Percentiles rank a stretch among this genome's conserved stretches.
Evolutionary conservation across 2,113 vertebrate genomes (phyloP).

Genomic region (Dasypus novemcinctus): DNA sequence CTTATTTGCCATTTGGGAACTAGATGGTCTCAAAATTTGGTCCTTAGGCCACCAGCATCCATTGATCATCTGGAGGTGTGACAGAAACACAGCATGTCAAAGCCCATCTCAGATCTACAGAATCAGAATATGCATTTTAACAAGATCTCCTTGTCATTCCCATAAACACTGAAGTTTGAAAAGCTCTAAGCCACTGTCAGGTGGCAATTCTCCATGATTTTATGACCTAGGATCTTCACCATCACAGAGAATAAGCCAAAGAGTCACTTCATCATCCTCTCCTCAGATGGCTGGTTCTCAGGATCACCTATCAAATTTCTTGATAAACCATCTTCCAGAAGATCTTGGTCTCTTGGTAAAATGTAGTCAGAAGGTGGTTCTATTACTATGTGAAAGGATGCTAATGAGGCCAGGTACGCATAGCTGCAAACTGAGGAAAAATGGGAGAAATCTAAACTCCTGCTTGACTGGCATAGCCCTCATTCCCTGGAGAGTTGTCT

Average conservation of each 20-base stretch:
- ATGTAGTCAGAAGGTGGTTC: not conserved
- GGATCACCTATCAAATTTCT: not conserved
- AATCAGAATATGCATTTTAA: not conserved
- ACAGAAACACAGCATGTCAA: not conserved
- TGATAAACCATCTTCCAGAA: not conserved
- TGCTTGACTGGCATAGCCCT: rapidly evolving
- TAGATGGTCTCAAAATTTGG: not conserved
- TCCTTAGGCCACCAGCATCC: not conserved
- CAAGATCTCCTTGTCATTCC: not conserved
- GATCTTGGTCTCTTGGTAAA: not conserved
- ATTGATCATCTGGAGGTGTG: not conserved
- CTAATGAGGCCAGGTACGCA: not conserved
- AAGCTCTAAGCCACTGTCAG: not conserved
- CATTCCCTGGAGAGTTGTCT: too few species aligned
- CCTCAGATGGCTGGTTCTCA: not conserved
- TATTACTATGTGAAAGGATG: not conserved
- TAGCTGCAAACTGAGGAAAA: not conserved
- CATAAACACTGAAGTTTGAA: not conserved
- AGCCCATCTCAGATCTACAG: not conserved
- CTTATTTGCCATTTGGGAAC: not conserved
- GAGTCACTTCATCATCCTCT: rapidly evolving
- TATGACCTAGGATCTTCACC: not conserved
- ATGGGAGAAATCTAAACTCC: not conserved
- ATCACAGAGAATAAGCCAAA: not conserved
- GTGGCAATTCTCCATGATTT: not conserved